Evolutionary conservation across 2,797 vertebrate genomes (phyloP).

Genomic region (Oryzias sinensis): DNA sequence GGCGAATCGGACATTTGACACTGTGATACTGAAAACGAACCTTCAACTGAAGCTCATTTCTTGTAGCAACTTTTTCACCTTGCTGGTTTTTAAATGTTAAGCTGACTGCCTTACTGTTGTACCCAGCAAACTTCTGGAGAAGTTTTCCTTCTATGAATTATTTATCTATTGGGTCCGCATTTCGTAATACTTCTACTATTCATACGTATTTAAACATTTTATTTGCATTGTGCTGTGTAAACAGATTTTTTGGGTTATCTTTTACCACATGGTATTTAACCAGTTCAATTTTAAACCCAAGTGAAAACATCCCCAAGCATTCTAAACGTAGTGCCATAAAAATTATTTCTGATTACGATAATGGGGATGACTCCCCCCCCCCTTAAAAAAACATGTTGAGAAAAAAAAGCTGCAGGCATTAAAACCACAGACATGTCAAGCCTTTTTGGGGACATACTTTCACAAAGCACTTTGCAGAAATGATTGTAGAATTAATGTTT

Average conservation of each 20-base stretch:
- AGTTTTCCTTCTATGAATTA: slow-evolving; percentile 27
- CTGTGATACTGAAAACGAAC: slow-evolving; percentile 65
- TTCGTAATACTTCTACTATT: slow-evolving; percentile 29
- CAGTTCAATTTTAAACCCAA: slow-evolving; percentile 45
- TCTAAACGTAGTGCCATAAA: slow-evolving; percentile 69
- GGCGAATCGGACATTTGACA: slow-evolving; percentile 53
- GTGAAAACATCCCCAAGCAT: slow-evolving; percentile 38
- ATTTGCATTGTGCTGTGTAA: slow-evolving; percentile 58
- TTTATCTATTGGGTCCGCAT: slow-evolving; percentile 29
- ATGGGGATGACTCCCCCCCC: slow-evolving; percentile 24
- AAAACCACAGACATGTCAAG: slow-evolving; percentile 8
- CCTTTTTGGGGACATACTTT: slow-evolving; percentile 53
- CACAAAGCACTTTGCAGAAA: slow-evolving; percentile 75
- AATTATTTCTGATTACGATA: slow-evolving; percentile 41
- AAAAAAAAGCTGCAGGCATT: slow-evolving; percentile 25
- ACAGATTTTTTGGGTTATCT: slow-evolving; percentile 40
- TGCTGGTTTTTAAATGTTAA: slow-evolving; percentile 51
- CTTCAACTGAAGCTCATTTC: slow-evolving; percentile 52
- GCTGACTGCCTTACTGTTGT: slow-evolving; percentile 72
- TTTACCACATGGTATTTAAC: slow-evolving; percentile 51
- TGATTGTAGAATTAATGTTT: slow-evolving; percentile 72
- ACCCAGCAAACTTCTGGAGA: slow-evolving; percentile 62
- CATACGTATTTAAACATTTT: slow-evolving; percentile 30
- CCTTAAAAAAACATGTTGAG: not conserved
- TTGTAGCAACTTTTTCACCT: slow-evolving; percentile 70